Conservation (phyloP, 2,797 vertebrate species). For the Bradypus variegatus region DNA sequence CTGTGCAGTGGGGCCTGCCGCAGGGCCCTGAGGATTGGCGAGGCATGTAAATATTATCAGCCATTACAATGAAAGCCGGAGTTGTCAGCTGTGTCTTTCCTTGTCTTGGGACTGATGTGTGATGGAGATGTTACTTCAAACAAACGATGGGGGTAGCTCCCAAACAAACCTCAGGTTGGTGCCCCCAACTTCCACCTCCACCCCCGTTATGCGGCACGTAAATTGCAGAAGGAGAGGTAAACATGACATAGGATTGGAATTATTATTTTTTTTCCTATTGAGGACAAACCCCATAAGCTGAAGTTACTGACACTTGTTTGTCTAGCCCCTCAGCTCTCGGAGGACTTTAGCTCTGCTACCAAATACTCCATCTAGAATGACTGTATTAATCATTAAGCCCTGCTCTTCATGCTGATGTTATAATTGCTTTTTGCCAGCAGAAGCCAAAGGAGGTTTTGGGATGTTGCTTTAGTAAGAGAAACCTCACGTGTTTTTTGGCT, state of each 20-base stretch:
- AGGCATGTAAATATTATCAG: not conserved
- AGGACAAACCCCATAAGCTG: not conserved
- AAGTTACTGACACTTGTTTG: not conserved
- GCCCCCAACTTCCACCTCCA: not conserved
- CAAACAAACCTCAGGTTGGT: not conserved
- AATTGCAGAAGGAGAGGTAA: not conserved
- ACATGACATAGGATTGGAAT: not conserved
- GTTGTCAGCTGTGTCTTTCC: accelerated
- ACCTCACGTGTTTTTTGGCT: not conserved
- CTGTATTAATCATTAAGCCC: not conserved
- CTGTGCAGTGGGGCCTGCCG: not conserved
- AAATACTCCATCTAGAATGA: not conserved
- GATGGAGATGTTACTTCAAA: accelerated
- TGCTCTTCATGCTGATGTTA: not conserved
- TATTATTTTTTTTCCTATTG: not conserved
- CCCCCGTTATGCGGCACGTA: not conserved
- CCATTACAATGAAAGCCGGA: accelerated
- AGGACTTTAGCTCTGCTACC: not conserved
- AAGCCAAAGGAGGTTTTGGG: not conserved
- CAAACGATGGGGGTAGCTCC: accelerated
- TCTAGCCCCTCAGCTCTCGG: not conserved
- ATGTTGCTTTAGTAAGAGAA: conserved; percentile 37
- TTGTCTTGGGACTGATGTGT: accelerated
- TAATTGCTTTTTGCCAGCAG: not conserved
- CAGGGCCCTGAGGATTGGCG: not conserved